phyloP scores from a whole-genome alignment of 1,140 invertebrate genomes.

The Rhyzopertha dominica region DNA sequence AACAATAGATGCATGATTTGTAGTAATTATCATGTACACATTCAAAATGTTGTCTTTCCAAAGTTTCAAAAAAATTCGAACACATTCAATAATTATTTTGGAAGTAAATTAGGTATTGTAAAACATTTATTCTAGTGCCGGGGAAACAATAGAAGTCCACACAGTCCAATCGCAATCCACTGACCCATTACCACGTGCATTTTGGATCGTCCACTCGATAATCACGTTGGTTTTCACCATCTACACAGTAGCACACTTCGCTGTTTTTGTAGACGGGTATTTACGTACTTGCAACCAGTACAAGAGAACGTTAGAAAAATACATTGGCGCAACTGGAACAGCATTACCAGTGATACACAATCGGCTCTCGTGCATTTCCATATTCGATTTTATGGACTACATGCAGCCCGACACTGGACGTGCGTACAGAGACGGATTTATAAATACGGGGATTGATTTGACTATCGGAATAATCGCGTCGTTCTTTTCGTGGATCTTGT shows the following conservation, averaged over 20 bases:
- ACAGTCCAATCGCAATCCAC: constrained; percentile 44
- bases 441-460: constrained; percentile 50
- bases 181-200: constrained; percentile 41
- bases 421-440: constrained; percentile 45
- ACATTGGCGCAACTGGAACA: constrained; percentile 44
- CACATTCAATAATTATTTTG: not conserved
- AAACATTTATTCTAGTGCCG: constrained; percentile 35
- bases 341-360: constrained; percentile 49
- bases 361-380: constrained; percentile 50
- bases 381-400: constrained; percentile 60
- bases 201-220: constrained; percentile 48
- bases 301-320: constrained; percentile 44
- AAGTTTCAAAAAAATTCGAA: constrained; percentile 1
- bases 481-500: constrained; percentile 46
- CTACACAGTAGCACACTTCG: constrained; percentile 48
- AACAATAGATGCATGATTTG: too few species aligned
- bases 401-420: constrained; percentile 49
- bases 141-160: constrained; percentile 41
- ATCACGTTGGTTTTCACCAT: constrained; percentile 45
- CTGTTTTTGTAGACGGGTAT: constrained; percentile 51
- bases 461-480: constrained; percentile 47
- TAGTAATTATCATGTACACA: too few species aligned
- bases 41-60: not conserved
- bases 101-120: not conserved
- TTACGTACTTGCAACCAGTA: constrained; percentile 53